Evolutionary conservation across 2,888 invertebrate species (phyloP).

Genomic region (Diplazon laetatorius): DNA sequence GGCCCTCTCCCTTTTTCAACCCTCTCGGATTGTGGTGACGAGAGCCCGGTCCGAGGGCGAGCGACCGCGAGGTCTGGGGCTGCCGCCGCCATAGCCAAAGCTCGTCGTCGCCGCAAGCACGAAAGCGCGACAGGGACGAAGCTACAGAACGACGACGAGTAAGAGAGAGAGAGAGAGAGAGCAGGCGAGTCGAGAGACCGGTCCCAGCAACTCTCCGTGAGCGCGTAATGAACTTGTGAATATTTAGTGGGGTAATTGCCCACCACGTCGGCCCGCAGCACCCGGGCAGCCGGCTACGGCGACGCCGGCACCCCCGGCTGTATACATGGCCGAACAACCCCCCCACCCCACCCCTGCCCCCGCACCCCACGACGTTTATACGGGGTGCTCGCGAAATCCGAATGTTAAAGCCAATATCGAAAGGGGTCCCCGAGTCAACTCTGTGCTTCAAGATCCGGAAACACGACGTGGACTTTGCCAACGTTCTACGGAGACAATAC

Average conservation of each 20-base stretch:
- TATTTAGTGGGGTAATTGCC: conserved; percentile 81
- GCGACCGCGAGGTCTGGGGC: conserved; percentile 37
- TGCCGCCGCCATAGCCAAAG: conserved; percentile 31
- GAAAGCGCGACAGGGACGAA: conserved; percentile 64
- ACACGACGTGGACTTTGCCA: conserved; percentile 49
- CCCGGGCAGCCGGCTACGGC: conserved; percentile 47
- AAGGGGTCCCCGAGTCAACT: conserved; percentile 71
- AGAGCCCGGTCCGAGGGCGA: conserved; percentile 41
- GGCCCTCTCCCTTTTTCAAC: conserved; percentile 17
- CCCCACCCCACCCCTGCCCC: conserved; percentile 4
- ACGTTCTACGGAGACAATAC: conserved; percentile 31
- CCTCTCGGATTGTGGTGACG: conserved; percentile 34
- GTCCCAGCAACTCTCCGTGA: conserved; percentile 64
- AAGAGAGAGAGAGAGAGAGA: conserved; percentile 55
- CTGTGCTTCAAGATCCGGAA: conserved; percentile 67
- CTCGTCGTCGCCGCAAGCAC: conserved; percentile 51
- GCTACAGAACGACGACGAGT: conserved; percentile 43
- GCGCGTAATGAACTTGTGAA: conserved; percentile 79
- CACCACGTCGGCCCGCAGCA: conserved; percentile 72
- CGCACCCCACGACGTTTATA: conserved; percentile 66
- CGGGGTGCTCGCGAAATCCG: conserved; percentile 74
- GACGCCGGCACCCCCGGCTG: conserved; percentile 21
- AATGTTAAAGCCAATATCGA: conserved; percentile 76
- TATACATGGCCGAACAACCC: not conserved
- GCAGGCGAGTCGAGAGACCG: conserved; percentile 61